Base-by-base conservation (phyloP, 2,888 invertebrate species). In the Polymixis flavicincta region DNA sequence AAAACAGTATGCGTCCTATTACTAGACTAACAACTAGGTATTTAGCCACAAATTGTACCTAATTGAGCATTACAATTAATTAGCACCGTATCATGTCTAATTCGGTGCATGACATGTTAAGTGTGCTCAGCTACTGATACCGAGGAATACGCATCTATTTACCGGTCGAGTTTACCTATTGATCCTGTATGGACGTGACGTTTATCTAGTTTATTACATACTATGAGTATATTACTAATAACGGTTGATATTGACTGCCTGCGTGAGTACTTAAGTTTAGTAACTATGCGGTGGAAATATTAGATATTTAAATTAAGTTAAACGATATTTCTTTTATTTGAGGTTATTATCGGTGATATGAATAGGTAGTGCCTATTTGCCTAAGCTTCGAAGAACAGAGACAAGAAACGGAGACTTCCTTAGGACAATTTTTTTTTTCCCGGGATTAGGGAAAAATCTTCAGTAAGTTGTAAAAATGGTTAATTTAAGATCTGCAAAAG, bases 21-120 rank as follows among this genome's bases (percentile, higher is more conserved):
- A 45, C 69, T 65, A 69, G 54, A 59, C 50, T 61, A 63, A 37
- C 59, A 11, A 59, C 55, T 54, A 13, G 42, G 0, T 45, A 52
- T 76, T 71, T 82, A 63, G 48, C 59, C 22, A 71, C 82, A 73
- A 82, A 85, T 85, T 85, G 66, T 78, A 42, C 13, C 57, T 74
- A 83, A 85, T 85, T 82, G 61, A 74, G 45, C 78, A 74, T 82
- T 77, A 71, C 2, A 69, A 63, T 82, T 77, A 78, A 83, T 85
- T 74, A 73, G 73, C 69, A n/a, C 25, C 52, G 45, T 75, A 75
- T 76, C 68, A 61, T 60, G 42, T 80, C 71, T 70, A 78, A 83
- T 82, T 79, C 59, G 52, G 68, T 68, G 72, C 52, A 54, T 79
- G 85, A 79, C 83, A 71, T 60, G 37, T 63, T 6, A 48, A 42